phyloP scores from a whole-genome alignment of 2,888 invertebrate genomes.

The Phalangium opilio region DNA sequence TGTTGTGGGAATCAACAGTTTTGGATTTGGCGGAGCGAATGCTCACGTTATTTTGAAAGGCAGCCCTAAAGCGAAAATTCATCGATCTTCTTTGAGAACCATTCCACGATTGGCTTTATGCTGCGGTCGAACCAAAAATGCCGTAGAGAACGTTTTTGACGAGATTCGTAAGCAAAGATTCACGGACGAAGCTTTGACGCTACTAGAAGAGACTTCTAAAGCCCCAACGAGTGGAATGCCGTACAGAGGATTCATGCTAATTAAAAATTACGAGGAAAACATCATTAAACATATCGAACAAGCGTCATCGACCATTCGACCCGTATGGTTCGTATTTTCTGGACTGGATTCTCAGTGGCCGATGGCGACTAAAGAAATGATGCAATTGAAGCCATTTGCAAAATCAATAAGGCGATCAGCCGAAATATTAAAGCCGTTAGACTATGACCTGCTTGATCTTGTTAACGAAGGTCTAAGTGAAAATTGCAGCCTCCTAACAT shows the following conservation, averaged over 20 bases:
- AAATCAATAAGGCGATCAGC: slow-evolving; percentile 31
- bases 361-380: slow-evolving; percentile 37
- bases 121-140: slow-evolving; percentile 71
- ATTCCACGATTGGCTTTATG: slow-evolving; percentile 55
- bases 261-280: too few species aligned
- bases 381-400: slow-evolving; percentile 33
- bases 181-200: slow-evolving; percentile 49
- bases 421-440: slow-evolving; percentile 29
- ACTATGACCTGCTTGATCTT: slow-evolving; percentile 31
- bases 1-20: slow-evolving; percentile 80
- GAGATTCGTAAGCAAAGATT: slow-evolving; percentile 39
- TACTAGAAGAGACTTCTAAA: slow-evolving; percentile 57
- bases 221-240: slow-evolving; percentile 56
- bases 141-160: slow-evolving; percentile 37
- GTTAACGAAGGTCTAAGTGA: slow-evolving; percentile 25
- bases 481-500: slow-evolving; percentile 21
- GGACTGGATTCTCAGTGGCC: slow-evolving; percentile 41
- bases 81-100: slow-evolving; percentile 24
- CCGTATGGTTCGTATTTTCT: slow-evolving; percentile 39
- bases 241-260: slow-evolving; percentile 62
- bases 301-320: background rate
- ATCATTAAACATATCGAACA: too few species aligned
- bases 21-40: slow-evolving; percentile 96
- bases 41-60: slow-evolving; percentile 77
- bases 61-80: slow-evolving; percentile 34